These are phyloP conservation scores for Molossus molossus DNA, from an alignment of 2,797 vertebrate genomes.

Conservation along the genomic window DNA sequence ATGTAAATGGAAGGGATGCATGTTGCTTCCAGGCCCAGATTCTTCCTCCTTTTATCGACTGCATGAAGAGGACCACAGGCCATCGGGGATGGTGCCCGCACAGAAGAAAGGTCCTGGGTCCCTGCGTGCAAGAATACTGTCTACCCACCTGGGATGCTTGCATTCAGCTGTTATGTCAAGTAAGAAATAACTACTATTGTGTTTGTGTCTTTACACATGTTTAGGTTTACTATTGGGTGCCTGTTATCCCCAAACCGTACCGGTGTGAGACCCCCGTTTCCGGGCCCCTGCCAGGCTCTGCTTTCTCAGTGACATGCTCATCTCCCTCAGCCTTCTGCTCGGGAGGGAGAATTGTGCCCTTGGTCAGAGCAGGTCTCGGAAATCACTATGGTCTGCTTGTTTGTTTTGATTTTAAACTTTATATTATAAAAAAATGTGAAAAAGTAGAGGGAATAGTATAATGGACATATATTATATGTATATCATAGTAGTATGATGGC, in stretches of 20 bases:
- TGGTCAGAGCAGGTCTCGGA: not conserved
- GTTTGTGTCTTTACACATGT: not conserved
- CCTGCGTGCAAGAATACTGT: not conserved
- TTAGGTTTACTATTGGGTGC: not conserved
- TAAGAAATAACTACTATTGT: not conserved
- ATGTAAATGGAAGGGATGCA: not conserved
- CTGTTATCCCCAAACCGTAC: not conserved
- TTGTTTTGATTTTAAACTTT: conserved; percentile 11
- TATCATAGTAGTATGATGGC: not conserved
- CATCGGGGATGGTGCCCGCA: not conserved
- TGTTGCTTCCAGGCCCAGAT: not conserved
- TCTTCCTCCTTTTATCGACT: not conserved
- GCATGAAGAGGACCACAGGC: not conserved
- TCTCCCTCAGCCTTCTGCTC: not conserved
- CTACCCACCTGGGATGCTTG: not conserved
- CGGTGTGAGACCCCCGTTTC: not conserved
- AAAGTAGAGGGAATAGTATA: not conserved
- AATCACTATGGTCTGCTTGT: not conserved
- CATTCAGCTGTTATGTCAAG: not conserved
- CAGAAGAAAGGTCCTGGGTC: not conserved
- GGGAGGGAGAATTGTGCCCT: not conserved
- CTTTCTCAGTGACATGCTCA: not conserved
- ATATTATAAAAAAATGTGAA: not conserved
- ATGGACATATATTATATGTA: not conserved
- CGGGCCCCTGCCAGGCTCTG: not conserved